Evolutionary conservation across 1,140 invertebrate genomes (phyloP), one percentile per base, ranked within the genome.

Genomic region (Drosophila melanica): DNA sequence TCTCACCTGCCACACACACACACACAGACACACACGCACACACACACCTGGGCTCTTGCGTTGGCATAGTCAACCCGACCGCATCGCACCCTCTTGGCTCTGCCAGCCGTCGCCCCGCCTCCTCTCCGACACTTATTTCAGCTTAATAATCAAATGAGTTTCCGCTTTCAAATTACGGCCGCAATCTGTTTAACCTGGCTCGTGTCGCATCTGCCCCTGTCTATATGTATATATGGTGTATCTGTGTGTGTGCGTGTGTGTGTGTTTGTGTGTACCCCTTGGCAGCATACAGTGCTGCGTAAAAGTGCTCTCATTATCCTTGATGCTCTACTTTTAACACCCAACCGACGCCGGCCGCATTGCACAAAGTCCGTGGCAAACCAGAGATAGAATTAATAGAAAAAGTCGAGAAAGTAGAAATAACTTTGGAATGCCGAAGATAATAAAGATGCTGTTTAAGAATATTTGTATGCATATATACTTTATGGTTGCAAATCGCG

Each of bases 131-230:
- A 89, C 77, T 90, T 84, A 89, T 89, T 89, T 79, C 85, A 84
- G 77, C 80, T 89, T 90, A 90, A 89, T 89, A 89, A 89, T 90
- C 84, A 89, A 89, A 89, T 90, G 85, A 89, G 80, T 89, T 89
- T 89, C 65, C 77, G 80, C 84, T 90, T 74, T 84, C 80, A 89
- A 87, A 89, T 89, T 89, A 89, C 79, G 84, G 84, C 84, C 84
- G 84, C 85, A 89, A 87, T 87, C 85, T 89, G 84, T 84, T 89
- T 87, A 89, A 74, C 71, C 80, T 77, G 73, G 60, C 44, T 58
- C 65, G 65, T 75, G 67, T 72, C 47, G 65, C 59, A 65, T 57
- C 60, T 68, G 58, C 47, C 60, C 12, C 82, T 87, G 79, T 85
- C 81, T 73, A 80, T 81, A 67, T 67, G 57, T 39, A 48, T 47